Evolutionary conservation across 2,797 vertebrate species (phyloP).

Genomic region (Ambastaia sidthimunki): DNA sequence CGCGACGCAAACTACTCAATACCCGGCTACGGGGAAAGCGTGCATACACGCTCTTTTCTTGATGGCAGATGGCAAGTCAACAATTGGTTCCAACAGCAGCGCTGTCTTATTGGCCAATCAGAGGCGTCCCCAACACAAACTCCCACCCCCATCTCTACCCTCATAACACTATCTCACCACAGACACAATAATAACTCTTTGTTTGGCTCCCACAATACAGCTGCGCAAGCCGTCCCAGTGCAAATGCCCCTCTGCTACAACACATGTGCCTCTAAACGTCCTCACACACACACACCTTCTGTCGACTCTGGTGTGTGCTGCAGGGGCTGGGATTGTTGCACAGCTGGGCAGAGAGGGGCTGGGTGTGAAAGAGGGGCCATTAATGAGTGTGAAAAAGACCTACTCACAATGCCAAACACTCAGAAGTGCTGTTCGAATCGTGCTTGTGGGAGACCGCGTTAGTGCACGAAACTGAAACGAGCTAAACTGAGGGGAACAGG

Average conservation of each 20-base stretch:
- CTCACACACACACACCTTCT: constrained; percentile 40
- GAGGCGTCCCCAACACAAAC: constrained; percentile 65
- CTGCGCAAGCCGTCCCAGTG: constrained; percentile 87
- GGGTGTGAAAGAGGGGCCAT: constrained; percentile 32
- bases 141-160: constrained; percentile 72
- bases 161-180: constrained; percentile 65
- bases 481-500: neutral
- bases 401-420: neutral
- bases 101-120: constrained; percentile 67
- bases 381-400: constrained; percentile 41
- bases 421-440: constrained; percentile 6
- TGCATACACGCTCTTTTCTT: constrained; percentile 74
- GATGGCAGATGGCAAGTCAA: constrained; percentile 98
- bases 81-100: constrained; percentile 84
- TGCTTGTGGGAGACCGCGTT: constrained; percentile 13
- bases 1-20: constrained; percentile 82
- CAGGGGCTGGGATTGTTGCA: constrained; percentile 47
- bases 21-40: constrained; percentile 42
- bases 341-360: constrained; percentile 53
- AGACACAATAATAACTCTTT: constrained; percentile 93
- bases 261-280: constrained; percentile 50
- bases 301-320: constrained; percentile 51
- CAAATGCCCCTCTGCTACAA: constrained; percentile 82
- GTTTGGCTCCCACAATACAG: constrained; percentile 88
- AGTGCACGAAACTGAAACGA: constrained; percentile 15